Conservation (phyloP, 2,888 invertebrate genomes). For the Drosophila kuntzei region DNA sequence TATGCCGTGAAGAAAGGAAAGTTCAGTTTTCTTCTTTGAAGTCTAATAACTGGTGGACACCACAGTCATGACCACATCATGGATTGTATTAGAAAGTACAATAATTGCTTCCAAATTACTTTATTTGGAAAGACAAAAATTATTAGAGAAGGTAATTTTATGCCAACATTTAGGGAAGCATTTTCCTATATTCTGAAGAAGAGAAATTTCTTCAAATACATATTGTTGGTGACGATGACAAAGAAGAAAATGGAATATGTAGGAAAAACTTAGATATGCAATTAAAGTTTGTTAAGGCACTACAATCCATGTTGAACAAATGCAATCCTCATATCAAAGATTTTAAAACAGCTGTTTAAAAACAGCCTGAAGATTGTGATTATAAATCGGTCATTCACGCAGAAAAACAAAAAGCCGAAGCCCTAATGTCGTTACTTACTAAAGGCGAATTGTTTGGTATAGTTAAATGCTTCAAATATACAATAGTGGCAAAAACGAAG, state of each 20-base stretch:
- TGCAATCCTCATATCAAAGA: background rate
- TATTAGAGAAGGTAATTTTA: background rate
- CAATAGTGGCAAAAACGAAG: background rate
- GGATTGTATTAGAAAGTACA: too few species aligned
- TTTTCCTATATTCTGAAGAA: background rate
- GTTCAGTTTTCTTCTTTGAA: too few species aligned
- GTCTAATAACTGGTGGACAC: too few species aligned
- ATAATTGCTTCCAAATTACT: background rate
- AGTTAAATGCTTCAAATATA: too few species aligned
- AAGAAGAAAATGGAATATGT: background rate
- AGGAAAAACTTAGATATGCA: background rate
- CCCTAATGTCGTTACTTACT: background rate
- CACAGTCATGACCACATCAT: too few species aligned
- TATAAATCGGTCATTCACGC: background rate
- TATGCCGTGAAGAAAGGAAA: too few species aligned
- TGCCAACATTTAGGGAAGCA: background rate
- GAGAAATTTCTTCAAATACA: background rate
- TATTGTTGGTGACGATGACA: background rate
- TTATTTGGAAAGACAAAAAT: background rate
- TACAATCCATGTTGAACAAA: background rate
- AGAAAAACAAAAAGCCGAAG: background rate
- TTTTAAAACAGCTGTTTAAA: background rate
- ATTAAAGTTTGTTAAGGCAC: background rate
- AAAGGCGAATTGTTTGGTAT: background rate
- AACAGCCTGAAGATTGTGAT: constrained; percentile 1